These are phyloP conservation scores for Formica aserva DNA, from an alignment of 2,888 invertebrate genomes.

Conservation along the genomic window DNA sequence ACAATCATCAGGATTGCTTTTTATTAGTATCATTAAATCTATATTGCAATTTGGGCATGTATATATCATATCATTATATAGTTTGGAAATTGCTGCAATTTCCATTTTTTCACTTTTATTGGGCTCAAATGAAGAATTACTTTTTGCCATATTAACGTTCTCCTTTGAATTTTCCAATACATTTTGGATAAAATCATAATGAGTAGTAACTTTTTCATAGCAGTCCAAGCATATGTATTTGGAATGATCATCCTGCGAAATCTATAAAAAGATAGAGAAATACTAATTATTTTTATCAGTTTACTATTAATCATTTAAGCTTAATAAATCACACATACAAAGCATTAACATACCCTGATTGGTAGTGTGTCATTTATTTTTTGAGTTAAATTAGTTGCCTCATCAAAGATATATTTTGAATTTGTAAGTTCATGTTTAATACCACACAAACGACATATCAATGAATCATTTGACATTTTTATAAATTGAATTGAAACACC, in stretches of 20 bases:
- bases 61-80: slow-evolving; percentile 65
- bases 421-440: slow-evolving; percentile 44
- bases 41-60: slow-evolving; percentile 74
- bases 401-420: slow-evolving; percentile 66
- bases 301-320: slow-evolving; percentile 1
- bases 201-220: slow-evolving; percentile 61
- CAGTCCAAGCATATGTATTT: slow-evolving; percentile 69
- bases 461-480: slow-evolving; percentile 46
- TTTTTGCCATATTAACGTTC: slow-evolving; percentile 33
- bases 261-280: slow-evolving; percentile 62
- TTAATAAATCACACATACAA: neutral
- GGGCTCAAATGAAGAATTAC: slow-evolving; percentile 39
- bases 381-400: slow-evolving; percentile 60
- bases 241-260: slow-evolving; percentile 67
- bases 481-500: slow-evolving; percentile 22
- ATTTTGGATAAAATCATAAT: slow-evolving; percentile 68
- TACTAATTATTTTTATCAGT: slow-evolving; percentile 1
- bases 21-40: slow-evolving; percentile 70
- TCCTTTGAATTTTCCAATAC: slow-evolving; percentile 55
- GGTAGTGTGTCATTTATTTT: slow-evolving; percentile 71
- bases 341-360: slow-evolving; percentile 64
- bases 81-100: slow-evolving; percentile 54
- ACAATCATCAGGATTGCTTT: slow-evolving; percentile 60
- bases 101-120: slow-evolving; percentile 52
- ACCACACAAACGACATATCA: slow-evolving; percentile 72